phyloP scores from a whole-genome alignment of 1,140 invertebrate genomes.

The Chlorops oryzae region DNA sequence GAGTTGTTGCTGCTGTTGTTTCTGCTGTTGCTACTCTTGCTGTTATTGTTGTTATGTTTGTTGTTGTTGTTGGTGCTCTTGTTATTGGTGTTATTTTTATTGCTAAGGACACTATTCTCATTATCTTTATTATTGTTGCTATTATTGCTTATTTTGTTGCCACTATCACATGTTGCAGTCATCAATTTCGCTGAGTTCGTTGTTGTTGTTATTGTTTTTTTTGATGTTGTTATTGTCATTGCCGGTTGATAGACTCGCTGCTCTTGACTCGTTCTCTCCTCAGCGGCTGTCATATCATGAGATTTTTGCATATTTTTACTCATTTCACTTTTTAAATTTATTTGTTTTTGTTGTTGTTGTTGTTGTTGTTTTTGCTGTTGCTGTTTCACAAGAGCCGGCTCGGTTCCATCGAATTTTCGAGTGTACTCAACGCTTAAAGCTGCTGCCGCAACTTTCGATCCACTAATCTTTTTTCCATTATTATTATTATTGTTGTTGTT shows the following conservation, averaged over 20 bases:
- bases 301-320: too few species aligned
- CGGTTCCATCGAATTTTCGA: too few species aligned
- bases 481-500: neutral
- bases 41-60: conserved; percentile 1
- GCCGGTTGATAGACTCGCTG: neutral
- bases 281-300: too few species aligned
- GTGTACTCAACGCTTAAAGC: too few species aligned
- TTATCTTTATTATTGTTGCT: conserved; percentile 2
- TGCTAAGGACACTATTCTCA: neutral
- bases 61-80: neutral
- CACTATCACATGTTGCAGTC: too few species aligned
- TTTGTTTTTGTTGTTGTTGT: conserved; percentile 2
- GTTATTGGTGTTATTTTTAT: neutral
- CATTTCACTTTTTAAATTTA: too few species aligned
- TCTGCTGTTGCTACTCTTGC: neutral
- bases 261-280: too few species aligned
- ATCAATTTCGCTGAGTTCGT: neutral
- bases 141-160: neutral
- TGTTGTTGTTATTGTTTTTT: neutral
- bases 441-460: neutral
- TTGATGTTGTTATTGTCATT: neutral
- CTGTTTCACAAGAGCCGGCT: neutral
- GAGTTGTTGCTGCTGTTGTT: neutral
- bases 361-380: conserved; percentile 5
- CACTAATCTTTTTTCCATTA: neutral